Conservation (phyloP, 2,113 vertebrate species). For the Rattus rattus region DNA sequence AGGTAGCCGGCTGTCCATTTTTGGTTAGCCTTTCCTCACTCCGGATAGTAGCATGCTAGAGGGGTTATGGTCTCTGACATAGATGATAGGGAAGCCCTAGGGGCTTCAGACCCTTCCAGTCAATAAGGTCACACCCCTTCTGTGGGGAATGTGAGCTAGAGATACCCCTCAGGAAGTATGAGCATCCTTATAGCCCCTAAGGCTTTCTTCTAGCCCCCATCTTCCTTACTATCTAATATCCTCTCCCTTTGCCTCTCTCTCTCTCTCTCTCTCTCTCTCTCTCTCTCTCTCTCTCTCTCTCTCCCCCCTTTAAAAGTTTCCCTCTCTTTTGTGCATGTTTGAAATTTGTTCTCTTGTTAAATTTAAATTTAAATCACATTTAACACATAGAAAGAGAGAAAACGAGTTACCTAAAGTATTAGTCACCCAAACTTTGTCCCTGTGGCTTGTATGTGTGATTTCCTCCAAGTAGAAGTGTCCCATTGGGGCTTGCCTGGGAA, state of each 20-base stretch:
- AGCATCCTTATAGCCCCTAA: too few relatives aligned
- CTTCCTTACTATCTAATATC: background rate
- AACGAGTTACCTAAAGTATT: background rate
- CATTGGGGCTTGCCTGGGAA: background rate
- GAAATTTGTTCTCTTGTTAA: background rate
- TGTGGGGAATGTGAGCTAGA: too few relatives aligned
- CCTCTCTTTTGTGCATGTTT: background rate
- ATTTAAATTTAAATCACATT: background rate
- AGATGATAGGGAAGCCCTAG: accelerated
- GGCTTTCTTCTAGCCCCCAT: too few relatives aligned
- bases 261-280: too few relatives aligned
- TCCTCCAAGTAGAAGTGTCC: background rate
- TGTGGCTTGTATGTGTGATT: background rate
- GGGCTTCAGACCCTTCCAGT: too few relatives aligned
- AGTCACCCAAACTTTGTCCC: accelerated
- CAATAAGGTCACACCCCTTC: accelerated
- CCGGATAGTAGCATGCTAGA: background rate
- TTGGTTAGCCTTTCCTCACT: background rate
- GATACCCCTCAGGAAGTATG: accelerated
- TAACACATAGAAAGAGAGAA: background rate
- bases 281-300: too few relatives aligned
- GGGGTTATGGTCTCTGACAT: background rate
- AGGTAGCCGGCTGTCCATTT: background rate
- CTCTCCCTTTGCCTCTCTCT: background rate
- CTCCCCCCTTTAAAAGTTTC: too few relatives aligned